Percentiles rank a stretch among this genome's conserved stretches.
phyloP scores from a whole-genome alignment of 2,888 invertebrate species.

The Thymelicus acteon region DNA sequence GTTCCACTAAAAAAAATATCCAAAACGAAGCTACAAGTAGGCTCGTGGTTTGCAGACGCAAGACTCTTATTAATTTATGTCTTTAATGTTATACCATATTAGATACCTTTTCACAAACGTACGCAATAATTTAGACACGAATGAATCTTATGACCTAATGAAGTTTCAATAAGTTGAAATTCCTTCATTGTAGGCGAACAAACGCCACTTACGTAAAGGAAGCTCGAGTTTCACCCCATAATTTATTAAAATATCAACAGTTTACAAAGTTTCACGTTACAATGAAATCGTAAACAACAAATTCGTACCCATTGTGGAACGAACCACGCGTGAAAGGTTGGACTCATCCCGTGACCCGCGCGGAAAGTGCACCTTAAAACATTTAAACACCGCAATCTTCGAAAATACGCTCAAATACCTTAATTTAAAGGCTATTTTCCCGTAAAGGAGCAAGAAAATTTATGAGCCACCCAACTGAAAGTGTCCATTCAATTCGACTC shows the following conservation, averaged over 20 bases:
- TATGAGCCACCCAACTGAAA: slow-evolving; percentile 46
- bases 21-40: too few relatives aligned
- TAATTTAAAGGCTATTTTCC: slow-evolving; percentile 44
- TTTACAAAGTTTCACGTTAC: slow-evolving; percentile 50
- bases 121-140: too few relatives aligned
- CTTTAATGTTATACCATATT: too few relatives aligned
- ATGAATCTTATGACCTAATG: too few relatives aligned
- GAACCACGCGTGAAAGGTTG: slow-evolving; percentile 81
- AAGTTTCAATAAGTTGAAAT: too few relatives aligned
- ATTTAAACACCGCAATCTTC: slow-evolving; percentile 46
- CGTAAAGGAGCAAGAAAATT: slow-evolving; percentile 34
- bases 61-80: too few relatives aligned
- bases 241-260: slow-evolving; percentile 48
- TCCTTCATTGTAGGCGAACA: not conserved
- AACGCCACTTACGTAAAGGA: not conserved
- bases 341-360: slow-evolving; percentile 81
- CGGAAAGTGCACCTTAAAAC: slow-evolving; percentile 70
- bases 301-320: slow-evolving; percentile 68
- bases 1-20: too few relatives aligned
- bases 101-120: too few relatives aligned
- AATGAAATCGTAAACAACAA: slow-evolving; percentile 54
- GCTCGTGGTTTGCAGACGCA: too few relatives aligned
- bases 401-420: slow-evolving; percentile 25
- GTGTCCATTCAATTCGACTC: slow-evolving; percentile 55
- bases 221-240: slow-evolving; percentile 39